Percentiles rank a stretch among this genome's conserved stretches.
Evolutionary conservation across 2,888 invertebrate species (phyloP).

Genomic region (Malacosoma neustria): DNA sequence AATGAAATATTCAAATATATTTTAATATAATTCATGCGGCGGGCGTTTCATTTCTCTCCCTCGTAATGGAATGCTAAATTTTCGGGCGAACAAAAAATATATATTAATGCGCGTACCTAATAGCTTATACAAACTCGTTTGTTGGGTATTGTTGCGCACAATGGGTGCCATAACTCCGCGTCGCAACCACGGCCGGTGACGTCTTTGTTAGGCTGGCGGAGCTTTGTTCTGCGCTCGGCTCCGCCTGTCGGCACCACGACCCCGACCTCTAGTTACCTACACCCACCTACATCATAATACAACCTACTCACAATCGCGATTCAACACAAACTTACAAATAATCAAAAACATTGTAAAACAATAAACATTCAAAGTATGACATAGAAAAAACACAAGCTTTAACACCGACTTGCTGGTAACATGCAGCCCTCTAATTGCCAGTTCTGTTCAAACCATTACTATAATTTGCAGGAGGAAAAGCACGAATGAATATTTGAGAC

Average conservation of each 20-base stretch:
- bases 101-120: constrained; percentile 76
- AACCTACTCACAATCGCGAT: constrained; percentile 11
- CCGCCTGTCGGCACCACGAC: constrained; percentile 58
- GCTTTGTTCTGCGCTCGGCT: constrained; percentile 62
- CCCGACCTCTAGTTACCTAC: constrained; percentile 34
- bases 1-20: constrained; percentile 76
- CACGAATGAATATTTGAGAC: constrained; percentile 73
- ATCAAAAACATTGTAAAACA: constrained; percentile 1
- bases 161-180: constrained; percentile 74
- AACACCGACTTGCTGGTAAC: constrained; percentile 15
- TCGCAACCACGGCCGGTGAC: constrained; percentile 72
- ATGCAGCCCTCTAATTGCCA: constrained; percentile 58
- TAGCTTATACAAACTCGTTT: constrained; percentile 76
- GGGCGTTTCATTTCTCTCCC: constrained; percentile 75
- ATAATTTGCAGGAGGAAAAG: constrained; percentile 69
- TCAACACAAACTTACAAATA: constrained; percentile 7
- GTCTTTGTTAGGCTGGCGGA: constrained; percentile 68
- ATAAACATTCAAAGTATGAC: constrained; percentile 1
- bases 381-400: constrained; percentile 1
- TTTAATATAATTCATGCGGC: constrained; percentile 76
- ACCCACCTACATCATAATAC: constrained; percentile 27
- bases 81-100: constrained; percentile 75
- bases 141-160: constrained; percentile 75
- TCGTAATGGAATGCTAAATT: constrained; percentile 75
- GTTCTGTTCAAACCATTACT: constrained; percentile 63